Base-by-base conservation (phyloP, 2,888 invertebrate genomes). In the Drosophila subsilvestris region DNA sequence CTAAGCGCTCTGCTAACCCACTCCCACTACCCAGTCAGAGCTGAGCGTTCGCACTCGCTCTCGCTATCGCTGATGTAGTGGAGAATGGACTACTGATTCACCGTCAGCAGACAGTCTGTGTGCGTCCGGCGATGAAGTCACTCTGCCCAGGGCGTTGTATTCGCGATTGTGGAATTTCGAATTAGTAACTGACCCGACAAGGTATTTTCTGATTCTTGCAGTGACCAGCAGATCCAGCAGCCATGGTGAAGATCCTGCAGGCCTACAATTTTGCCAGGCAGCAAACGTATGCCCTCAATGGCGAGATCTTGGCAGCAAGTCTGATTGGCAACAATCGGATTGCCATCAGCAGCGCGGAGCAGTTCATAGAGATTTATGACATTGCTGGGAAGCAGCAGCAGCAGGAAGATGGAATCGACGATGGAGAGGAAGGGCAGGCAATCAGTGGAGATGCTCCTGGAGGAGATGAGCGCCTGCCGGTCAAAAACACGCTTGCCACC, bases 401-500 rank as follows among this genome's bases (percentile, higher is more conserved):
- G 10, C 59, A 63, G n/a, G 67, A 76, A 53, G 77, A 58, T 45
- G 62, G 60, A 18, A 60, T 22, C 51, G 55, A 56, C 2, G 32
- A 55, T 27, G 61, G 45, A 20, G 49, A 56, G 42, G 50, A 76
- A 48, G 42, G 56, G 55, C 17, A 18, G n/a, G 8, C n/a, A 37
- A n/a, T n/a, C 45, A 1, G 49, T 14, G 78, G 59, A 14, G 79
- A 71, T 44, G 47, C 63, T 51, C 0, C 37, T 54, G 72, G 76
- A 37, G 48, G n/a, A 29, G 89, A 91, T 56, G 85, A 89, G 51
- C 76, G 85, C 3, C 75, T 80, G 44, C 90, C 90, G 0, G 72
- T 65, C 12, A 90, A 91, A 62, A 89, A 95, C 76, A 93, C 94
- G 1, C 95, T 96, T 87, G 95, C 96, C 1, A 96, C 96, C 0